Conservation (phyloP, 2,888 invertebrate species). For the Bedellia somnulentella region DNA sequence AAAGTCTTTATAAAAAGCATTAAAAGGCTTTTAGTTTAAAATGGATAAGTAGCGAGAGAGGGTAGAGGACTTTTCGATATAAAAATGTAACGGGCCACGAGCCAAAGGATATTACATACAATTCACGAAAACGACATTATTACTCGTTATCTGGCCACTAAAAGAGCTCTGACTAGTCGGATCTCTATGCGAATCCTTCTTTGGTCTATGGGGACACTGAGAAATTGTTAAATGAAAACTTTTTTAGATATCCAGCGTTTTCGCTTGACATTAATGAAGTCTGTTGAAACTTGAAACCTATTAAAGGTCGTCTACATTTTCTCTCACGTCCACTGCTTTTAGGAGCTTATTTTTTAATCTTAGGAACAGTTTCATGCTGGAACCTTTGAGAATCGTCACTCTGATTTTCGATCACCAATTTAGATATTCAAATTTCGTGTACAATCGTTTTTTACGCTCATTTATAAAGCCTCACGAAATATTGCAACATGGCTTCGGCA, state of each 20-base stretch:
- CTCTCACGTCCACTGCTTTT: too few species aligned
- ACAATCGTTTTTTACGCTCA: too few species aligned
- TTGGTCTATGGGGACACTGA: slow-evolving; percentile 7
- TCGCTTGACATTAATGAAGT: too few species aligned
- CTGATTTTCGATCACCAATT: slow-evolving; percentile 48
- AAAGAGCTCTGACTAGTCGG: slow-evolving; percentile 8
- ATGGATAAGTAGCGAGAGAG: slow-evolving; percentile 6
- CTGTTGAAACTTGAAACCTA: too few species aligned
- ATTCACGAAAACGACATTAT: slow-evolving; percentile 12
- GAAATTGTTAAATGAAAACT: too few species aligned
- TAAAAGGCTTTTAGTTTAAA: slow-evolving; percentile 7
- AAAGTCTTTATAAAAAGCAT: slow-evolving; percentile 5
- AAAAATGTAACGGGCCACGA: slow-evolving; percentile 6
- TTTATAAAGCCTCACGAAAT: too few species aligned
- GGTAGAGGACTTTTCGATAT: slow-evolving; percentile 9
- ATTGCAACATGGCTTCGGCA: too few species aligned
- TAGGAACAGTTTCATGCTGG: too few species aligned
- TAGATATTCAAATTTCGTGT: slow-evolving; percentile 56
- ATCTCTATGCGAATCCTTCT: slow-evolving; percentile 5
- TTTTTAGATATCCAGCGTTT: too few species aligned
- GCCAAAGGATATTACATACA: slow-evolving; percentile 10
- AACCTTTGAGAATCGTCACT: too few species aligned
- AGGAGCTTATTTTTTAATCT: too few species aligned
- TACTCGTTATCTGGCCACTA: slow-evolving; percentile 9
- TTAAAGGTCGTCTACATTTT: too few species aligned